Evolutionary conservation across 1,140 invertebrate species (phyloP), one percentile per base, ranked within the genome.

Genomic region (Maconellicoccus hirsutus): DNA sequence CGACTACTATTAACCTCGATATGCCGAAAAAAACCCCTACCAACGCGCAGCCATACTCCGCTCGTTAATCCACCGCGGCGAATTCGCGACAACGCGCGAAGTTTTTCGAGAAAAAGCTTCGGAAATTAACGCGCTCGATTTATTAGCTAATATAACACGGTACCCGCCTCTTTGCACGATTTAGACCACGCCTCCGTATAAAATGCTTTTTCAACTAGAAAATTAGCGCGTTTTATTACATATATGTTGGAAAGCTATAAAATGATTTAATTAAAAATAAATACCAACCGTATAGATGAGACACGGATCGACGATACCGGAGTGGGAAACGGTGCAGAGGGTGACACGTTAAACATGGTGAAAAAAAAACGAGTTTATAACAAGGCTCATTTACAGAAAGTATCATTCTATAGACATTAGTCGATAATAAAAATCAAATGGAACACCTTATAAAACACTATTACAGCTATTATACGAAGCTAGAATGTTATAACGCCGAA

Each of bases 391-490:
- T 52, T 52, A 52, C 42, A 52, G 42, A 52, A 52, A 52, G 42
- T 52, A 52, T 52, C 42, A 52, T 52, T 52, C 42, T 52, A 52
- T 66, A 26, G 61, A 23, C 61, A 66, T 66, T 66, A 66, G 25
- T 66, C 61, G 61, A 66, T 26, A 66, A 66, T 66, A 66, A 66
- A 66, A 66, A 66, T 66, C 61, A 66, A 66, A 66, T 26, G 61
- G 25, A 66, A 66, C 61, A 66, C 61, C 61, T 66, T 66, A 66
- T 66, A 66, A 66, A 66, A 66, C 61, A 66, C 61, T 66, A 66
- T 66, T 66, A 66, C 61, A 66, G 61, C 61, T 66, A 66, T 66
- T 66, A 66, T n/a, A 66, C 8, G 6, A 16, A 66, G 25, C 61
- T 25, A 26, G 61, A 66, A 66, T 66, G 61, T 66, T 66, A 16